Conservation (phyloP, 1,140 invertebrate species). For the Scaptodrosophila lebanonensis region DNA sequence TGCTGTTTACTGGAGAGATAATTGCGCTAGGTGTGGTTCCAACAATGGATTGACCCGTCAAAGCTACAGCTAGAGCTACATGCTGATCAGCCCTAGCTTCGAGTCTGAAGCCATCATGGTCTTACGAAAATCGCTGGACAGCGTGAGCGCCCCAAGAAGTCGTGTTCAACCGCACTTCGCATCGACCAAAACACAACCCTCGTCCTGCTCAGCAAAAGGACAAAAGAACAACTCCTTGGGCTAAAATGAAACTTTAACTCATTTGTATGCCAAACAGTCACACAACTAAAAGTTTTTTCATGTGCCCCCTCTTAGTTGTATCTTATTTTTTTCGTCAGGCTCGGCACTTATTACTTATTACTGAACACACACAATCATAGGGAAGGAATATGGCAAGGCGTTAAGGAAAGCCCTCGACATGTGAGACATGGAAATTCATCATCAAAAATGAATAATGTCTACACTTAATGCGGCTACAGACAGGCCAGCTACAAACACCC, state of each 20-base stretch:
- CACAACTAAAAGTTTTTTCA: constrained; percentile 69
- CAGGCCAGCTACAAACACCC: constrained; percentile 1
- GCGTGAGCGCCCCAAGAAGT: too few species aligned
- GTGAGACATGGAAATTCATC: constrained; percentile 75
- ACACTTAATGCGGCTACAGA: constrained; percentile 66
- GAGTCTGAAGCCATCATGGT: too few species aligned
- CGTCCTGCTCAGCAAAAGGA: too few species aligned
- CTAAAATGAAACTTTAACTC: constrained; percentile 60
- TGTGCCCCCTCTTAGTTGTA: constrained; percentile 44
- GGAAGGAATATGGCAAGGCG: neutral
- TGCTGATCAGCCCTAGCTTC: too few species aligned
- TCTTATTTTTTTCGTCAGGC: constrained; percentile 32
- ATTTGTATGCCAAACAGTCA: constrained; percentile 73
- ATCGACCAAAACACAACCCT: too few species aligned
- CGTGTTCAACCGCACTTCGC: too few species aligned
- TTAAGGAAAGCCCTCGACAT: constrained; percentile 59
- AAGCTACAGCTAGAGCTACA: too few species aligned
- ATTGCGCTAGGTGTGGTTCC: too few species aligned
- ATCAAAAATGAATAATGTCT: constrained; percentile 76
- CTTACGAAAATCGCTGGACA: too few species aligned
- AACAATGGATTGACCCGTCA: too few species aligned
- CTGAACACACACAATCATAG: constrained; percentile 42
- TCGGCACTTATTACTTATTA: constrained; percentile 73
- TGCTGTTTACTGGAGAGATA: too few species aligned
- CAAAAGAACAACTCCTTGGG: neutral